Conservation (phyloP, 1,140 invertebrate genomes). For the Nomia melanderi region DNA sequence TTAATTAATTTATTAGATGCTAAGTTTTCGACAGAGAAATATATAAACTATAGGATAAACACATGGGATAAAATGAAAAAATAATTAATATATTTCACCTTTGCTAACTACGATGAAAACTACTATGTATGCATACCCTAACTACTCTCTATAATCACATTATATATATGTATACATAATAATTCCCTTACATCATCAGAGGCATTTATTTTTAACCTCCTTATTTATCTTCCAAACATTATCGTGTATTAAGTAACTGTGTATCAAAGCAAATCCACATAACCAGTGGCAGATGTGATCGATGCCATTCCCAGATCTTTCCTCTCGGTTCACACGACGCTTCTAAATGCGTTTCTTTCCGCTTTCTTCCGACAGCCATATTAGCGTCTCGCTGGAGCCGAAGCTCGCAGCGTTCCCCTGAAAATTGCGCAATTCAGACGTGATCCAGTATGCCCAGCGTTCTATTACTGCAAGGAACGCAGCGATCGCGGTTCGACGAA, state of each 20-base stretch:
- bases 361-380: slow-evolving; percentile 47
- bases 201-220: no score
- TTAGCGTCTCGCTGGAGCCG: slow-evolving; percentile 31
- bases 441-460: slow-evolving; percentile 33
- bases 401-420: slow-evolving; percentile 26
- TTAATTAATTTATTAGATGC: no score
- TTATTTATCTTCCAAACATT: no score
- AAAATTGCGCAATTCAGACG: slow-evolving; percentile 54
- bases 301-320: slow-evolving; percentile 8
- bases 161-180: no score
- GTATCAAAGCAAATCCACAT: not conserved
- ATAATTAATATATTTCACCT: no score
- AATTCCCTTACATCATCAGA: no score
- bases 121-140: no score
- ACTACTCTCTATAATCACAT: no score
- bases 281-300: not conserved
- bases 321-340: slow-evolving; percentile 2
- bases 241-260: not conserved
- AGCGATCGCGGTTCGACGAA: slow-evolving; percentile 33
- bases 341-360: slow-evolving; percentile 22
- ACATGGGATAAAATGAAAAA: no score
- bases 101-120: no score
- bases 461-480: slow-evolving; percentile 23
- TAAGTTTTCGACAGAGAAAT: no score
- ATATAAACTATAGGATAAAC: no score